Base-by-base conservation (phyloP, 2,888 invertebrate genomes). In the Neoascia interrupta region DNA sequence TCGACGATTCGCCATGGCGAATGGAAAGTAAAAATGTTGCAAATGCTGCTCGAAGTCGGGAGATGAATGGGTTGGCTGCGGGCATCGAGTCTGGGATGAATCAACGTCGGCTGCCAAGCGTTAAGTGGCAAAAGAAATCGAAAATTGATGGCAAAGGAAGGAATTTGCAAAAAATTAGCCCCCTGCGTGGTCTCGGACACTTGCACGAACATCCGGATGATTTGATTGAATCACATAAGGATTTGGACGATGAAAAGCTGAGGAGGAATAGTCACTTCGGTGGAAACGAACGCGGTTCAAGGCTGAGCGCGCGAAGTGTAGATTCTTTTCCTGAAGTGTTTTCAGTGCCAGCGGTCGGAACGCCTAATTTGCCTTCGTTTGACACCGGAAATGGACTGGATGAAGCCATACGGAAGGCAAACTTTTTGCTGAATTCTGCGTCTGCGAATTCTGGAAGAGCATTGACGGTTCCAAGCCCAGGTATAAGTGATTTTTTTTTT, bases 261-360 rank as follows among this genome's bases (percentile, higher is more conserved):
- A 16, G 19, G 15, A 36, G 26, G 11, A 23, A 3, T 13, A 26
- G 28, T 15, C n/a, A n/a, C n/a, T n/a, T n/a, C n/a, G n/a, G n/a
- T n/a, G n/a, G n/a, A n/a, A n/a, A n/a, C n/a, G n/a, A n/a, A n/a
- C n/a, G n/a, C n/a, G n/a, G n/a, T n/a, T n/a, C n/a, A n/a, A n/a
- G n/a, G n/a, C n/a, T n/a, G n/a, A n/a, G n/a, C n/a, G 18, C 23
- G 10, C 43, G 63, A 6, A 60, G 39, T 26, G 31, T 28, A 6
- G 70, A 72, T n/a, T 31, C 54, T 18, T 76, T 72, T 41, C 76
- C 76, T 0, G 76, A 66, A 61, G 47, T 72, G 13, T 72, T 66
- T 60, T 18, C 64, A 5, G 36, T 6, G 10, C 49, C 63, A 5
- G 15, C 8, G 3, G 18, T n/a, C 1, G 64, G 53, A 23, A 28